Conservation (phyloP, 2,888 invertebrate genomes). For the Erynnis tages region DNA sequence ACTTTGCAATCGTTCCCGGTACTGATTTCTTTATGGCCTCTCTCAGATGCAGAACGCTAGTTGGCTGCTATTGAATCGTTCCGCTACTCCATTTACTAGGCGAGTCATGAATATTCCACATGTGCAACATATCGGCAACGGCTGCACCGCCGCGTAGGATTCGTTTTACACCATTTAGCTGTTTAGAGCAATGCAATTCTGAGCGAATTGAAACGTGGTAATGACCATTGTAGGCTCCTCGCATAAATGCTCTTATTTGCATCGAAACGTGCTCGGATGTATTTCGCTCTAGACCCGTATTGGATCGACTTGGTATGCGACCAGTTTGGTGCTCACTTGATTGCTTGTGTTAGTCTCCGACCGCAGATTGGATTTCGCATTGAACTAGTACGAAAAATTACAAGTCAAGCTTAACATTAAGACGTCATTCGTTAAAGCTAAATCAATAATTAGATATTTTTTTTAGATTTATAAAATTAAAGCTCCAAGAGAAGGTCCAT, state of each 20-base stretch:
- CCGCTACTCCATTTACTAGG: constrained; percentile 51
- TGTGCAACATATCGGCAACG: constrained; percentile 52
- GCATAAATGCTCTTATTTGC: constrained; percentile 72
- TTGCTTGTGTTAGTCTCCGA: constrained; percentile 37
- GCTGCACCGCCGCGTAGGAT: constrained; percentile 44
- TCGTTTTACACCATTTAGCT: constrained; percentile 67
- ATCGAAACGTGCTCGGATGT: constrained; percentile 64
- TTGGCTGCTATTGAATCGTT: constrained; percentile 38
- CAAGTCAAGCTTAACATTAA: constrained; percentile 2
- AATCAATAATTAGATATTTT: too few species aligned
- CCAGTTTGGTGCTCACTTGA: constrained; percentile 41
- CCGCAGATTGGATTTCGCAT: constrained; percentile 37
- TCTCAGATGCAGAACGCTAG: constrained; percentile 33
- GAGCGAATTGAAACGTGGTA: constrained; percentile 69
- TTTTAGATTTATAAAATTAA: too few species aligned
- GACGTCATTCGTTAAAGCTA: too few species aligned
- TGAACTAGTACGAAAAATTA: background rate
- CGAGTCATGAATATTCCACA: constrained; percentile 64
- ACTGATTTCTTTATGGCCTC: constrained; percentile 43
- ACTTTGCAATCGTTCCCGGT: constrained; percentile 38
- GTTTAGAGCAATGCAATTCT: constrained; percentile 60
- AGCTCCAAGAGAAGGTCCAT: too few species aligned
- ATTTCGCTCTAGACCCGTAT: constrained; percentile 50
- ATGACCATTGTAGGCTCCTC: constrained; percentile 67
- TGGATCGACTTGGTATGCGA: constrained; percentile 47